Evolutionary conservation across 2,888 invertebrate species (phyloP).

Genomic region (Oscheius sp.): DNA sequence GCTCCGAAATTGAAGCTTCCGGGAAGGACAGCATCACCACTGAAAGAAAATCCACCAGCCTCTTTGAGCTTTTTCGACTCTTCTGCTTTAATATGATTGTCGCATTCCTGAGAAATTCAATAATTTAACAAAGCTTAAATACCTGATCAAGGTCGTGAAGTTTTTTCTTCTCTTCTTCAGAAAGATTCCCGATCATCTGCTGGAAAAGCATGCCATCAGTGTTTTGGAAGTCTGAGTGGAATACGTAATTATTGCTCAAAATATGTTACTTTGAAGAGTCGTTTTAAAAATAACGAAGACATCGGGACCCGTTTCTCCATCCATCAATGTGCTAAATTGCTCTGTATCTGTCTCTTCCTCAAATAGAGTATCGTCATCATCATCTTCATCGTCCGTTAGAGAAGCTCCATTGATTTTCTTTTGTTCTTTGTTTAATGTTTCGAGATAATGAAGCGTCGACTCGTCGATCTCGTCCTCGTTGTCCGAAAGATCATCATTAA

Average conservation of each 20-base stretch:
- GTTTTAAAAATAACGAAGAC: conserved; percentile 33
- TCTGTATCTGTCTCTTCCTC: conserved; percentile 34
- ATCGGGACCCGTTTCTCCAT: conserved; percentile 23
- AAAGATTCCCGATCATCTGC: conserved; percentile 29
- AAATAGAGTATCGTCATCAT: conserved; percentile 11
- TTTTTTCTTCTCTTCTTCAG: conserved; percentile 16
- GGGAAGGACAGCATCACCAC: conserved; percentile 25
- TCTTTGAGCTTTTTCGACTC: conserved; percentile 26
- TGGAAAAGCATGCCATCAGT: conserved; percentile 22
- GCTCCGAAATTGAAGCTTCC: conserved; percentile 30
- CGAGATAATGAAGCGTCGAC: conserved; percentile 25
- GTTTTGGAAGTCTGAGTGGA: conserved; percentile 24
- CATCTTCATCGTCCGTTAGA: conserved; percentile 1
- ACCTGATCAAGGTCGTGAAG: conserved; percentile 28
- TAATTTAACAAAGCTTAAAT: neutral
- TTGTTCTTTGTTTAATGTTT: conserved; percentile 21
- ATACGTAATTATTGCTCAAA: neutral
- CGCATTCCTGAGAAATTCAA: conserved; percentile 26
- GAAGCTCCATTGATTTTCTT: conserved; percentile 5
- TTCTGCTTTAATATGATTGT: conserved; percentile 25
- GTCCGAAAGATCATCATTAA: conserved; percentile 34
- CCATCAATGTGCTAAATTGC: conserved; percentile 21
- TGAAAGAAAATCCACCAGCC: conserved; percentile 33
- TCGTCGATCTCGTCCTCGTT: conserved; percentile 32
- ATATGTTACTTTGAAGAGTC: conserved; percentile 16